Conservation (phyloP, 1,140 invertebrate species). For the Drosophila kurseongensis region DNA sequence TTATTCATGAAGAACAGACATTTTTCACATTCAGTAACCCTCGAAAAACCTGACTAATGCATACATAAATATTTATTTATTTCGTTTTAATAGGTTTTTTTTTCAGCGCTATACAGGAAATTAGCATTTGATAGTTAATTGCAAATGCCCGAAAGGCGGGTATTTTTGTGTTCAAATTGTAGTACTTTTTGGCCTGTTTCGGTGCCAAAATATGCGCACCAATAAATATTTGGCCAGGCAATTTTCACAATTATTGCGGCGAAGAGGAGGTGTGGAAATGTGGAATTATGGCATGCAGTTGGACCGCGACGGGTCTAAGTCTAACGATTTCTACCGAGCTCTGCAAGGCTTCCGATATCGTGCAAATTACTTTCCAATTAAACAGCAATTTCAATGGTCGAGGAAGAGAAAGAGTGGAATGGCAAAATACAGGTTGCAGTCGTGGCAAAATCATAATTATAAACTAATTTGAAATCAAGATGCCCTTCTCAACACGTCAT, state of each 20-base stretch:
- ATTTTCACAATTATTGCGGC: slow-evolving; percentile 3
- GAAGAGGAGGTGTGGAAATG: slow-evolving; percentile 9
- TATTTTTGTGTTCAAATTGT: slow-evolving; percentile 10
- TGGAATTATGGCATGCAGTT: slow-evolving; percentile 36
- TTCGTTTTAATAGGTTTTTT: slow-evolving; percentile 26
- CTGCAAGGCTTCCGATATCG: slow-evolving; percentile 29
- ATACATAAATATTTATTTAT: slow-evolving; percentile 45
- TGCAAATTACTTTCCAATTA: slow-evolving; percentile 62
- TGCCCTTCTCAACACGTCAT: slow-evolving; percentile 73
- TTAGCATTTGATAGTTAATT: slow-evolving; percentile 63
- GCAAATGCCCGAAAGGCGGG: slow-evolving; percentile 15
- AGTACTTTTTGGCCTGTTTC: slow-evolving; percentile 4
- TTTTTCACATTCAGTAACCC: slow-evolving; percentile 23
- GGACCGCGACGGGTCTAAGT: slow-evolving; percentile 17
- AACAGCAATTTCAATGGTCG: slow-evolving; percentile 48
- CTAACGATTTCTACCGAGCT: slow-evolving; percentile 24
- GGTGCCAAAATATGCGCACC: slow-evolving; percentile 47
- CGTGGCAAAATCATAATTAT: slow-evolving; percentile 67
- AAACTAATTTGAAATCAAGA: slow-evolving; percentile 74
- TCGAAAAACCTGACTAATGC: slow-evolving; percentile 39
- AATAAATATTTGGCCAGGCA: slow-evolving; percentile 50
- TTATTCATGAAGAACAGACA: slow-evolving; percentile 32
- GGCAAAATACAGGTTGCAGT: slow-evolving; percentile 42
- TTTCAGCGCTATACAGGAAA: slow-evolving; percentile 36
- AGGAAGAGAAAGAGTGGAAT: slow-evolving; percentile 35